Base-by-base conservation (phyloP, 2,113 vertebrate species). In the Gymnobelideus leadbeateri region DNA sequence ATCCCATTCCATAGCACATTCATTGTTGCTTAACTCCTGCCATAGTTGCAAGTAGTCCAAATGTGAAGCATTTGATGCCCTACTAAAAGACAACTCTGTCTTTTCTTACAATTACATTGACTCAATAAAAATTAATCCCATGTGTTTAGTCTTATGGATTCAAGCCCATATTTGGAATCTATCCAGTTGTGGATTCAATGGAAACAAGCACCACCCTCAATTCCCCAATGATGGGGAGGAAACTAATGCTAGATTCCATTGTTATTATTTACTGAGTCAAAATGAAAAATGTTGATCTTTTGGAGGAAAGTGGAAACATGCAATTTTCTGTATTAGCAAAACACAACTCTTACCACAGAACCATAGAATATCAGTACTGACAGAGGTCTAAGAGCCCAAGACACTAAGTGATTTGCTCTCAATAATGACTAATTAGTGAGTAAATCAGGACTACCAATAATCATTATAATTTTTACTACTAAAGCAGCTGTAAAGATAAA, bases 231-330 rank as follows among this genome's bases (percentile, higher is more conserved):
- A 5, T 84, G n/a, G 68, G 68, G 68, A 84, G 19, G 68, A 84
- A 68, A 43, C 37, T 53, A 91, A n/a, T 6, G 23, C 31, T 92
- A 46, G 84, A 93, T 8, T 57, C 12, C 23, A 52, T 53, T 28
- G 24, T 90, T 53, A 93, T 94, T 93, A 91, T 94, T 93, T 14
- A 61, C 54, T 23, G 51, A 95, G 14, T 90, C 47, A 19, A 93
- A 89, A 92, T 89, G 54, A 51, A n/a, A 97, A 95, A 94, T 92
- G 49, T 96, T 68, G 8, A 94, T 92, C 89, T 92, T 89, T 52
- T 1, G 91, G 21, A 84, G 53, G 19, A 61, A 54, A 94, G 57
- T n/a, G 51, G 92, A 97, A 94, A 92, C 54, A 91, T 91, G 7
- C 89, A 89, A 89, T 61, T 91, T 90, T 94, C 90, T 93, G 12